Percentiles rank a stretch among this genome's conserved stretches.
Conservation (phyloP, 2,888 invertebrate species). For the Pseudeuparius sepicola region DNA sequence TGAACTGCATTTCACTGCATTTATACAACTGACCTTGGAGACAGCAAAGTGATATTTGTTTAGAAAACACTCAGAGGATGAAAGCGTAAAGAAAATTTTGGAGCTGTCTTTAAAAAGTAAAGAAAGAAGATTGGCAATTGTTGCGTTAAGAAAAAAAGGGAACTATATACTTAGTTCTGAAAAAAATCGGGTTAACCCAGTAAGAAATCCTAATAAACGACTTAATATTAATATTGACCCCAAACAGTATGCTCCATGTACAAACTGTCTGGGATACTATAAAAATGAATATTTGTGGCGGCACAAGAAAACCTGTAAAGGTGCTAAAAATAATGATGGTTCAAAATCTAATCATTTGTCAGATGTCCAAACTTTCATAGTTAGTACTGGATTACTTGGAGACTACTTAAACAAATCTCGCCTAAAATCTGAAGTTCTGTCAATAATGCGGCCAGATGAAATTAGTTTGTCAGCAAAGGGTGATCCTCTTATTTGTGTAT, state of each 20-base stretch:
- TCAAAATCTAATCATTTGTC: background rate
- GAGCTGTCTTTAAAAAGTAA: too few relatives aligned
- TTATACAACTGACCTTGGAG: too few relatives aligned
- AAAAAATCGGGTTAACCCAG: too few relatives aligned
- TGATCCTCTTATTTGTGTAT: slow-evolving; percentile 23
- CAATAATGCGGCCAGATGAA: slow-evolving; percentile 23
- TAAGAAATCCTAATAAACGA: too few relatives aligned
- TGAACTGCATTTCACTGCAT: too few relatives aligned
- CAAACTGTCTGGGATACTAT: background rate
- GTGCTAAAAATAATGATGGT: background rate
- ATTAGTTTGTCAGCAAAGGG: slow-evolving; percentile 21
- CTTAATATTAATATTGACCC: too few relatives aligned
- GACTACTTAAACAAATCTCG: slow-evolving; percentile 16
- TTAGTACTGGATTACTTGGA: slow-evolving; percentile 2
- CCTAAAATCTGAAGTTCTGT: slow-evolving; percentile 21
- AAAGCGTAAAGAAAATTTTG: too few relatives aligned
- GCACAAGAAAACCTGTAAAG: background rate
- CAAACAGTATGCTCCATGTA: background rate
- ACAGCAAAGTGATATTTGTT: too few relatives aligned
- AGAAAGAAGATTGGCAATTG: too few relatives aligned
- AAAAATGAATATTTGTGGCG: background rate
- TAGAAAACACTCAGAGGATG: too few relatives aligned
- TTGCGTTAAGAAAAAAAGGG: too few relatives aligned
- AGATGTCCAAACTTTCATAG: slow-evolving; percentile 2
- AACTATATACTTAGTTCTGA: too few relatives aligned